Evolutionary conservation across 2,797 vertebrate species (phyloP).

Genomic region (Hirundo rustica): DNA sequence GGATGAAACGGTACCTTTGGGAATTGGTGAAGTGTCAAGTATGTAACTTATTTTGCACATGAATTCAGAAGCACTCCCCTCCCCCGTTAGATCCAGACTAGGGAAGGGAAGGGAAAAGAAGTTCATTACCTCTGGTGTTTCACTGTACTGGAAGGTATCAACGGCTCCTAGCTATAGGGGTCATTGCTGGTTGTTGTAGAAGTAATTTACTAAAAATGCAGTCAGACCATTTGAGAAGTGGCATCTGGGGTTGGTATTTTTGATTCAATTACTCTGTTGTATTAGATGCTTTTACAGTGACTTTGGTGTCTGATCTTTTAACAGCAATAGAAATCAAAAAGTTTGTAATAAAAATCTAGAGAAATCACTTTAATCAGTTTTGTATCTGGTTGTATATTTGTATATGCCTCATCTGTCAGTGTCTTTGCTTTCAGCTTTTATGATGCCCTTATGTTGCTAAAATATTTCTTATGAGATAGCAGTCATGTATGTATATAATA

Average conservation of each 20-base stretch:
- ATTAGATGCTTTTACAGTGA: background rate
- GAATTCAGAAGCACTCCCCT: background rate
- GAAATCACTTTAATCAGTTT: background rate
- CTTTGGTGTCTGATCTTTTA: background rate
- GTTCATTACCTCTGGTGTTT: background rate
- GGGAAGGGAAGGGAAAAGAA: background rate
- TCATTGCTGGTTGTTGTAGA: background rate
- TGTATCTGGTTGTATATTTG: background rate
- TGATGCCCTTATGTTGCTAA: background rate
- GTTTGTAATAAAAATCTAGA: background rate
- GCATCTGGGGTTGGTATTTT: background rate
- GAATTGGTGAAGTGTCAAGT: background rate
- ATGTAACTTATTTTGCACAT: background rate
- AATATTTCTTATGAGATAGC: background rate
- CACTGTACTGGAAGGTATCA: background rate
- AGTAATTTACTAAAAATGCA: constrained; percentile 1
- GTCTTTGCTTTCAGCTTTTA: background rate
- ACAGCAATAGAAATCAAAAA: background rate
- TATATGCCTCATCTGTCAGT: background rate
- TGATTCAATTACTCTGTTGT: background rate
- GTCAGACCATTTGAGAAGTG: background rate
- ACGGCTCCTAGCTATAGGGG: background rate
- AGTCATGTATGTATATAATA: background rate
- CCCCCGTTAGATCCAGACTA: background rate
- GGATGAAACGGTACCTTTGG: background rate